phyloP scores from a whole-genome alignment of 2,888 invertebrate species.

The Therioaphis trifolii region DNA sequence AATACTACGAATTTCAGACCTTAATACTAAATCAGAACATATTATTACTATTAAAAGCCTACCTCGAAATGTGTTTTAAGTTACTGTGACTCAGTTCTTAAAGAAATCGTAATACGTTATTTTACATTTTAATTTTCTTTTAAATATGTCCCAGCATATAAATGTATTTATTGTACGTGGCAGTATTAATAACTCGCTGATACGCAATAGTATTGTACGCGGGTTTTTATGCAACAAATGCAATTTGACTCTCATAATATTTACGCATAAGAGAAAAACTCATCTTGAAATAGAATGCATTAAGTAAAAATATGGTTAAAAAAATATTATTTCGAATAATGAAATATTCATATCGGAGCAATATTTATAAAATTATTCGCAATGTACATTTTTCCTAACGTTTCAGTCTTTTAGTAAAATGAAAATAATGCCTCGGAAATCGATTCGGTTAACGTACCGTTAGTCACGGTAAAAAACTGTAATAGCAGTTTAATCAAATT shows the following conservation, averaged over 20 bases:
- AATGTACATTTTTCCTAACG: neutral
- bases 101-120: neutral
- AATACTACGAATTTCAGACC: neutral
- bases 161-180: neutral
- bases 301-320: neutral
- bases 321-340: neutral
- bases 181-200: neutral
- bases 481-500: neutral
- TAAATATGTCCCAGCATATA: neutral
- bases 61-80: neutral
- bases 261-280: neutral
- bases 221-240: neutral
- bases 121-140: neutral
- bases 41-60: too few relatives aligned
- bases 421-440: neutral
- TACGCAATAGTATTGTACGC: neutral
- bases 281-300: slow-evolving; percentile 4
- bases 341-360: neutral
- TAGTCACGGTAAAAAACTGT: too few relatives aligned
- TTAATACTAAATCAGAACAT: too few relatives aligned
- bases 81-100: neutral
- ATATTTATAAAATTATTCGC: neutral
- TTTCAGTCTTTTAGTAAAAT: neutral
- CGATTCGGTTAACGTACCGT: too few relatives aligned
- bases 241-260: neutral